Base-by-base conservation (phyloP, 1,140 invertebrate genomes). In the Scaptomyza montana region DNA sequence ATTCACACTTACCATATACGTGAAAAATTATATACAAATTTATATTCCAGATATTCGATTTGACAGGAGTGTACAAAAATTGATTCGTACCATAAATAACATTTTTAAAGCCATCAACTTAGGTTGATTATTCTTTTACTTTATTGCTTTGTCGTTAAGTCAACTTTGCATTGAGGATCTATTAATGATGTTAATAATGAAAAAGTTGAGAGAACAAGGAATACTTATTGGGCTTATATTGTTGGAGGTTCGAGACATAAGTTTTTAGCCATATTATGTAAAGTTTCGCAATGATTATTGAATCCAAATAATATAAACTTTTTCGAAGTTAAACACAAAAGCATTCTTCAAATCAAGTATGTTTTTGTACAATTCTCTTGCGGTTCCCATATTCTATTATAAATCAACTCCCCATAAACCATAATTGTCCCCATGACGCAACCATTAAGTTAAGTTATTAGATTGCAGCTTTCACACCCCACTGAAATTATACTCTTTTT, bases 1-100 rank as follows among this genome's bases (percentile, higher is more conserved):
- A 69, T 16, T 47, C 41, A 51, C 73, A 78, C 62, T 76, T 68
- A 47, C 69, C 65, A 75, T 56, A 70, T 46, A 74, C 47, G 54
- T 28, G 50, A 45, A 19, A 12, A n/a, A 39, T 21, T 41, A 61
- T 10, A 43, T n/a, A 45, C 39, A 60, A 13, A 28, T 16, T 16
- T 6, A 61, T 16, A 41, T 30, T 12, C 7, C 41, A 53, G 4
- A 55, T 43, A 56, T 54, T 41, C 25, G 60, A 39, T 39, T 39
- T 39, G 0, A 30, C 33, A 36, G 33, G 33, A 36, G 33, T 36
- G 33, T 7, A 6, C 7, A 1, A 36, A 36, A 36, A 36, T 16
- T 16, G 16, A 16, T 16, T 16, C 16, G 16, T 1, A 16, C 1
- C 16, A 16, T 16, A 2, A 8, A 36, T 10, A 9, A 0, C 1